Evolutionary conservation across 2,888 invertebrate genomes (phyloP), one percentile per base, ranked within the genome.

Genomic region (Ametastegia equiseti): DNA sequence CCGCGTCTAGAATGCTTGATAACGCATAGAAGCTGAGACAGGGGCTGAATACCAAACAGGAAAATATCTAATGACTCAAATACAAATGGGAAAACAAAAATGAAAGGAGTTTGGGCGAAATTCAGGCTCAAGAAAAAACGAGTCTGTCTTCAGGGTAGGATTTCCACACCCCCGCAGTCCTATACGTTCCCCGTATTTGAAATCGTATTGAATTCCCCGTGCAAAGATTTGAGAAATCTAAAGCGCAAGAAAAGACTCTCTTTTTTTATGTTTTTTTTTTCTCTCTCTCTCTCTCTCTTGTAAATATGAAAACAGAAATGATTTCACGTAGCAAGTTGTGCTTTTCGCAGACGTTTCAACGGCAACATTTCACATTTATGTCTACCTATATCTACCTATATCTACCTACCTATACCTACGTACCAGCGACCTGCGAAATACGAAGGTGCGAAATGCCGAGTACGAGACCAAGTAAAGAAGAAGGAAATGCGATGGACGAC

Each of bases 1-100:
- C 39, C 65, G 39, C 36, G 65, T 67, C 65, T 15, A 39, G 65
- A 67, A 67, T 67, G 65, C 65, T 27, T 67, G 65, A 67, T 67
- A 67, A 39, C 36, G n/a, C 36, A 67, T 39, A 23, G 27, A 19
- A 67, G 65, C 39, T 39, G 39, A 39, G 3, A 39, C 39, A 1
- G 65, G 36, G 39, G 65, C 39, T 19, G 65, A 67, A 67, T 67
- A 67, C 65, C n/a, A 23, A 67, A 23, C 65, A 39, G 13, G 36
- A 23, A 67, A 67, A 67, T 39, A 39, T 67, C 65, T 67, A 67
- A 67, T 67, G 65, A 67, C 36, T 36, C 19, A 39, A 39, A 19
- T 19, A n/a, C n/a, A n/a, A 67, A 39, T 39, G 6, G 39, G 19
- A 67, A 23, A 9, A 19, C 7, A 36, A 15, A 5, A 5, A 50